A percentile compares a stretch with the other conserved stretches of the same genome.
Conservation (phyloP, 2,797 vertebrate genomes). For the Artibeus jamaicensis region DNA sequence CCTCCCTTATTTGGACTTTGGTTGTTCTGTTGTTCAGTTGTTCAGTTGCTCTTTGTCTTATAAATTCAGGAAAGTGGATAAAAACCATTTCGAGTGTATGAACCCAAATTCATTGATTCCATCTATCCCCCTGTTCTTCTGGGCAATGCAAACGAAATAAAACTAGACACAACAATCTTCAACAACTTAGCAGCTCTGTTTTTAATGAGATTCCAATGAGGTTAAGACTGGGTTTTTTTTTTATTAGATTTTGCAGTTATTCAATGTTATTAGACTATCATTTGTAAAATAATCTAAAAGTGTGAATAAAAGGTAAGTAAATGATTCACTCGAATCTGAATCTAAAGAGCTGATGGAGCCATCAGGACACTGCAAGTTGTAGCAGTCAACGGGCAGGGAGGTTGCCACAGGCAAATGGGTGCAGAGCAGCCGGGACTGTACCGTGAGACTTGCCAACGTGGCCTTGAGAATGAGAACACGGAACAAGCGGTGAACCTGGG, state of each 20-base stretch:
- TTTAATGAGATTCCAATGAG: slow-evolving; percentile 67
- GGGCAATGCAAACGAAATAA: slow-evolving; percentile 3
- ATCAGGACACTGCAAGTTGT: background rate
- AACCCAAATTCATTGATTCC: background rate
- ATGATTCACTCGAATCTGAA: slow-evolving; percentile 44
- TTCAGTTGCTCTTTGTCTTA: slow-evolving; percentile 33
- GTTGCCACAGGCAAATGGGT: background rate
- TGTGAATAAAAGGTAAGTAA: slow-evolving; percentile 54
- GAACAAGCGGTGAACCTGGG: background rate
- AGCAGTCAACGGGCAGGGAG: too few species aligned
- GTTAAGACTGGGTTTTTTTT: slow-evolving; percentile 50
- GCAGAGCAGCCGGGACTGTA: accelerated
- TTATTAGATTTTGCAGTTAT: slow-evolving; percentile 67
- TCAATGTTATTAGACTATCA: slow-evolving; percentile 61
- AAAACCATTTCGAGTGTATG: background rate
- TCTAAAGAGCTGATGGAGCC: background rate
- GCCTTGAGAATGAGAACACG: background rate
- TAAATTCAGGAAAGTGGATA: slow-evolving; percentile 47
- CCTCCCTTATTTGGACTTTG: background rate
- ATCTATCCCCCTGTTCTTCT: background rate
- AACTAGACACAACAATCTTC: slow-evolving; percentile 38
- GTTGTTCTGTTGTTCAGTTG: background rate
- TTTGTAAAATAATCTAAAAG: slow-evolving; percentile 60
- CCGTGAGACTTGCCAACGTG: accelerated
- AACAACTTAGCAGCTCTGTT: slow-evolving; percentile 38